Base-by-base conservation (phyloP, 2,113 vertebrate genomes). In the Colius striatus region DNA sequence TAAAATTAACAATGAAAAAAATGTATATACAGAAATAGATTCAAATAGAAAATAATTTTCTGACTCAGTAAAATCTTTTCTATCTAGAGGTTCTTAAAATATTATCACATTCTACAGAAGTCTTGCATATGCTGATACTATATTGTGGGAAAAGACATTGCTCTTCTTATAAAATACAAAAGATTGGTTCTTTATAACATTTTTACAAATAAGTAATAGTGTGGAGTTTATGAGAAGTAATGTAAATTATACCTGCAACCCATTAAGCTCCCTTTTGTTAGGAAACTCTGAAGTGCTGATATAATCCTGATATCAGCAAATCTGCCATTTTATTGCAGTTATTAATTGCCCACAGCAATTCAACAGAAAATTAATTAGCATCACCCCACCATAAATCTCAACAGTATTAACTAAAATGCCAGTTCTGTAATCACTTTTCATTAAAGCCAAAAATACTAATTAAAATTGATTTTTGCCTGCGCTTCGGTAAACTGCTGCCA, bases 371-470 rank as follows among this genome's bases (percentile, higher is more conserved):
- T 98, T 98, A 98, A 98, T 98, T 98, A 98, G 96, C 96, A 98
- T 97, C 91, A 89, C 96, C 88, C 97, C 90, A 93, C 96, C 83
- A 97, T 98, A 98, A 98, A 98, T 98, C 98, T 98, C 97, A 95
- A 92, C 94, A 94, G 96, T 98, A 98, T 98, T 98, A 98, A 96
- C 97, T 97, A 97, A 98, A 98, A 98, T 98, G 98, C 97, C 98
- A 98, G 97, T 98, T 98, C 97, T 97, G 96, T 98, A 98, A 98
- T 98, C 98, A 97, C 97, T 98, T 98, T 98, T 97, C 97, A 97
- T 98, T 98, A 97, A 98, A 97, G 97, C 97, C 97, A 98, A 98
- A 98, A 98, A 98, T 98, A 97, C 97, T 98, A 98, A 98, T 98
- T 98, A 98, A 98, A 98, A 98, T 98, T 98, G 98, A 98, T 98